A percentile compares a stretch with the other conserved stretches of the same genome.
Conservation (phyloP, 2,888 invertebrate genomes). For the Ornithoptera alexandrae region DNA sequence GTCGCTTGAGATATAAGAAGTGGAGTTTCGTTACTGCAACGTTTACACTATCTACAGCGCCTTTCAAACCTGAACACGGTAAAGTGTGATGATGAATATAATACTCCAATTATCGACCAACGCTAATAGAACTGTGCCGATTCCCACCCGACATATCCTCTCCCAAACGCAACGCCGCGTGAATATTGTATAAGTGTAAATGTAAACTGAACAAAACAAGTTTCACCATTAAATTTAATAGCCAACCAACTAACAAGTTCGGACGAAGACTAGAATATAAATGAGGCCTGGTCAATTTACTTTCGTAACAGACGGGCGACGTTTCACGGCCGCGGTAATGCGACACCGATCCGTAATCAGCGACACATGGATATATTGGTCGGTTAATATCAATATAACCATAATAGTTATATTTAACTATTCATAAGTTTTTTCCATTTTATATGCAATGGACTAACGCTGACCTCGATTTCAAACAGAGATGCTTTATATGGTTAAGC, state of each 20-base stretch:
- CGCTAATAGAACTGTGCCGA: no score
- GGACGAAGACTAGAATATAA: constrained; percentile 30
- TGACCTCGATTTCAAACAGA: no score
- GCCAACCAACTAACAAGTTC: constrained; percentile 18
- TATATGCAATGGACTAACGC: no score
- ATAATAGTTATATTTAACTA: neutral
- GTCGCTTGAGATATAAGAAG: no score
- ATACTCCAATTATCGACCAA: no score
- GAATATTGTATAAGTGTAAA: neutral
- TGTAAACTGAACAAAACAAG: constrained; percentile 3
- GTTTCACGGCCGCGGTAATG: constrained; percentile 8
- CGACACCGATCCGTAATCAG: constrained; percentile 15
- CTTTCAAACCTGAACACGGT: no score
- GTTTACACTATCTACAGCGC: no score
- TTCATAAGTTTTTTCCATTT: no score
- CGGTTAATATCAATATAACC: neutral
- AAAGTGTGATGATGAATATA: no score
- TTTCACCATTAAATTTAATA: constrained; percentile 24
- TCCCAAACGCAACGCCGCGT: neutral
- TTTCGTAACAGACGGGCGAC: constrained; percentile 19
- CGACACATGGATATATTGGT: constrained; percentile 15
- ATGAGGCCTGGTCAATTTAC: constrained; percentile 18
- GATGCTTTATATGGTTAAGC: no score
- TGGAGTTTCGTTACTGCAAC: no score
- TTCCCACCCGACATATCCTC: no score